phyloP scores from a whole-genome alignment of 1,140 invertebrate species.

The Scaptomyza pallida region DNA sequence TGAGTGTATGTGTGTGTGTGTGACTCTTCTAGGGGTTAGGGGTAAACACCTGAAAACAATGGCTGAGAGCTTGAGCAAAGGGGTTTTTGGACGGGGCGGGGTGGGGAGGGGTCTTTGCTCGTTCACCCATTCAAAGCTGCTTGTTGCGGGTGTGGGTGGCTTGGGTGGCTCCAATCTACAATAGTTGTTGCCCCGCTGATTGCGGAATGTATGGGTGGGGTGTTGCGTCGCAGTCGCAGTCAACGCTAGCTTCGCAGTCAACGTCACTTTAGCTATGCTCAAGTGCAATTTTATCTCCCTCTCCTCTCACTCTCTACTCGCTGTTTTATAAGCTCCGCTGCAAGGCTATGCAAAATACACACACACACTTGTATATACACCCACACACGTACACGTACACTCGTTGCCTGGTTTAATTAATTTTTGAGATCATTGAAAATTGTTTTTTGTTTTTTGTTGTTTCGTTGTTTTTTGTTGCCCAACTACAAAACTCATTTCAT shows the following conservation, averaged over 20 bases:
- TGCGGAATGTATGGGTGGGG: constrained; percentile 21
- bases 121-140: constrained; percentile 15
- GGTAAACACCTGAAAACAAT: constrained; percentile 48
- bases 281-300: constrained; percentile 58
- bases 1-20: neutral
- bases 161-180: constrained; percentile 29
- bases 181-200: constrained; percentile 38
- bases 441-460: constrained; percentile 46
- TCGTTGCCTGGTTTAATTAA: constrained; percentile 67
- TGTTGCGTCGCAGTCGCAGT: constrained; percentile 27
- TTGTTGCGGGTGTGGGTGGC: constrained; percentile 13
- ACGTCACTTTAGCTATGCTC: constrained; percentile 58
- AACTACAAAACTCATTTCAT: constrained; percentile 22
- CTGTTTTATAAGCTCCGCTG: constrained; percentile 27
- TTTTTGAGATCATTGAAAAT: constrained; percentile 78
- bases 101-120: constrained; percentile 11
- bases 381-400: constrained; percentile 14
- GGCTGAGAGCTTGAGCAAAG: neutral
- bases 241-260: constrained; percentile 20
- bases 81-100: too few relatives aligned
- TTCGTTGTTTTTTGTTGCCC: constrained; percentile 29
- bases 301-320: constrained; percentile 7
- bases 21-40: constrained; percentile 1
- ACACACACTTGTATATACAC: neutral
- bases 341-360: constrained; percentile 51